Conservation (phyloP, 2,888 invertebrate species). For the Zhuqinia jingwanae region DNA sequence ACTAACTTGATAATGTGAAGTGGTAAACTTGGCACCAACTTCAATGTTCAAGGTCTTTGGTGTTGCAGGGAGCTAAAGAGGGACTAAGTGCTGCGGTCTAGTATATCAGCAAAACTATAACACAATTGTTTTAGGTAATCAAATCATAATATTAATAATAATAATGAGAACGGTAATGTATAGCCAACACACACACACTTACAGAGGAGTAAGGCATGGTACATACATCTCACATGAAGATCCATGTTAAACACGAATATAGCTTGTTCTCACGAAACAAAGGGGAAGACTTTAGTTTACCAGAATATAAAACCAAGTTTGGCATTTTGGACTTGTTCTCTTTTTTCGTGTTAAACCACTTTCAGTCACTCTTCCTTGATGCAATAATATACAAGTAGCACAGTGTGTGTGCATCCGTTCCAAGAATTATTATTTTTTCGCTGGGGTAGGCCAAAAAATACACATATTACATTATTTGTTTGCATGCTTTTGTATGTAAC, state of each 20-base stretch:
- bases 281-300: slow-evolving; percentile 18
- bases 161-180: slow-evolving; percentile 6
- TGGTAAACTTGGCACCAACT: slow-evolving; percentile 57
- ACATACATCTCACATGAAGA: too few species aligned
- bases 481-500: not conserved
- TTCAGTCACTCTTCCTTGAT: not conserved
- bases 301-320: slow-evolving; percentile 48
- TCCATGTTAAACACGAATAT: slow-evolving; percentile 7
- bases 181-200: slow-evolving; percentile 1
- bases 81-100: not conserved
- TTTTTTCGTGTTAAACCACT: slow-evolving; percentile 13
- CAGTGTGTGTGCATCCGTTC: slow-evolving; percentile 38
- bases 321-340: slow-evolving; percentile 47
- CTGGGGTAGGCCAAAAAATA: slow-evolving; percentile 17
- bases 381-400: slow-evolving; percentile 21
- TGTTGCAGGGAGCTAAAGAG: too few species aligned
- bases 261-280: slow-evolving; percentile 52
- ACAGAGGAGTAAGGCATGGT: too few species aligned
- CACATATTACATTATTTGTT: too few species aligned
- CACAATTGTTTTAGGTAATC: not conserved
- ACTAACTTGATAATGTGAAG: slow-evolving; percentile 53
- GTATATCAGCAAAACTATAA: too few species aligned
- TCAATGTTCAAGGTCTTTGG: slow-evolving; percentile 56
- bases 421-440: slow-evolving; percentile 40
- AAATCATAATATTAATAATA: too few species aligned